A percentile compares a stretch with the other conserved stretches of the same genome.
These are phyloP conservation scores for Pediacus dermestoides DNA, from an alignment of 2,888 invertebrate genomes.

Conservation along the genomic window DNA sequence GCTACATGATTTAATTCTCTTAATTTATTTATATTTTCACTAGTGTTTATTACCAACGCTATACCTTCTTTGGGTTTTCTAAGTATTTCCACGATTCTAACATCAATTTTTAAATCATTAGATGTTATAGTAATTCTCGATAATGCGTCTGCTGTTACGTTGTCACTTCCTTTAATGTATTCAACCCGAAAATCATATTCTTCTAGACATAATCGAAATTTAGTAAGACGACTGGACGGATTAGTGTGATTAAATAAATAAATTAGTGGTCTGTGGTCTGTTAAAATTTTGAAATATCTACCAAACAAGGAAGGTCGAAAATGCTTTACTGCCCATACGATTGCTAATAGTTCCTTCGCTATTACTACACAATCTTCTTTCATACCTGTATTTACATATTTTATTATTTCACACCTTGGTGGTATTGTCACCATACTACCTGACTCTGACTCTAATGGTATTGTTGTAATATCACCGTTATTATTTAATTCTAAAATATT, in stretches of 20 bases:
- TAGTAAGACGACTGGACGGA: conserved; percentile 19
- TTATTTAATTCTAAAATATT: too few relatives aligned
- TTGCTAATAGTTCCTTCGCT: conserved; percentile 14
- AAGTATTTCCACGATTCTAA: too few relatives aligned
- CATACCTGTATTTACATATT: too few relatives aligned
- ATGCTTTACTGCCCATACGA: conserved; percentile 11
- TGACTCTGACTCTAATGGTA: too few relatives aligned
- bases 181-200: conserved; percentile 13
- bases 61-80: too few relatives aligned
- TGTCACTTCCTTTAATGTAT: conserved; percentile 10
- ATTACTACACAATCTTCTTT: conserved; percentile 13
- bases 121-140: conserved; percentile 8
- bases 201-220: conserved; percentile 19
- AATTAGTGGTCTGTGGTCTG: conserved; percentile 20
- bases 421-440: too few relatives aligned
- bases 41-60: too few relatives aligned
- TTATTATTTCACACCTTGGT: too few relatives aligned
- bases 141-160: conserved; percentile 14
- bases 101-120: too few relatives aligned
- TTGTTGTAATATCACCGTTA: too few relatives aligned
- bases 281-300: conserved; percentile 17
- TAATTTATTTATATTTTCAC: too few relatives aligned
- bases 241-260: conserved; percentile 21
- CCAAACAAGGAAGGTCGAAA: conserved; percentile 12
- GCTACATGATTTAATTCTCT: too few relatives aligned